phyloP scores from a whole-genome alignment of 2,888 invertebrate genomes.

The Tetramorium bicarinatum region DNA sequence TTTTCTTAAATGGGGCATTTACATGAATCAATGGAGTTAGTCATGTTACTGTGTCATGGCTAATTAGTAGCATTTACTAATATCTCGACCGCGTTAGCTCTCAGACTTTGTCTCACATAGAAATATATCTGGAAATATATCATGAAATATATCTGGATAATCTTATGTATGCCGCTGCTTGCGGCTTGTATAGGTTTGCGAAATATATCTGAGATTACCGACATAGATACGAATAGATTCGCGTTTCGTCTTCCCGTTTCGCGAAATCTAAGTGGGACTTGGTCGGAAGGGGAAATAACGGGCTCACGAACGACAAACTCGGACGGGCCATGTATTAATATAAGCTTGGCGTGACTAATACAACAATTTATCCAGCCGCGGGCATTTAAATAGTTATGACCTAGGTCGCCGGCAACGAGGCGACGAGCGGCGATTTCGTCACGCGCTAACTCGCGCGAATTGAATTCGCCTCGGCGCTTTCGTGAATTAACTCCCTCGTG shows the following conservation, averaged over 20 bases:
- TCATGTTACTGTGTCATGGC: slow-evolving; percentile 8
- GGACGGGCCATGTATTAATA: slow-evolving; percentile 78
- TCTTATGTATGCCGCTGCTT: background rate
- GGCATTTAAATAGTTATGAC: slow-evolving; percentile 85
- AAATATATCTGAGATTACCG: background rate
- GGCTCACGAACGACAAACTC: slow-evolving; percentile 38
- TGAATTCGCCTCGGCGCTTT: slow-evolving; percentile 83
- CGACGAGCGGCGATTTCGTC: slow-evolving; percentile 80
- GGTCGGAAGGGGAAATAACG: slow-evolving; percentile 18
- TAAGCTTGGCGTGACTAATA: slow-evolving; percentile 84
- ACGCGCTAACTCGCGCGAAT: slow-evolving; percentile 83
- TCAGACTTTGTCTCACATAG: background rate
- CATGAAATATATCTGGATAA: background rate
- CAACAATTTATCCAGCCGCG: slow-evolving; percentile 83
- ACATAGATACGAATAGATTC: background rate
- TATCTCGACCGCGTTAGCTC: background rate
- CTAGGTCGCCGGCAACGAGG: slow-evolving; percentile 77
- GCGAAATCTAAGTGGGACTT: slow-evolving; percentile 3
- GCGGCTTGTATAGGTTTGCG: background rate
- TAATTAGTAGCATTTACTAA: slow-evolving; percentile 7
- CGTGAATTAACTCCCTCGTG: slow-evolving; percentile 79
- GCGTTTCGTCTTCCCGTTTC: background rate
- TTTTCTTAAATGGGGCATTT: slow-evolving; percentile 17
- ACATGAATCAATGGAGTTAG: slow-evolving; percentile 33
- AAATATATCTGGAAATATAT: background rate